Evolutionary conservation across 2,888 invertebrate genomes (phyloP).

Genomic region (Xanthia togata): DNA sequence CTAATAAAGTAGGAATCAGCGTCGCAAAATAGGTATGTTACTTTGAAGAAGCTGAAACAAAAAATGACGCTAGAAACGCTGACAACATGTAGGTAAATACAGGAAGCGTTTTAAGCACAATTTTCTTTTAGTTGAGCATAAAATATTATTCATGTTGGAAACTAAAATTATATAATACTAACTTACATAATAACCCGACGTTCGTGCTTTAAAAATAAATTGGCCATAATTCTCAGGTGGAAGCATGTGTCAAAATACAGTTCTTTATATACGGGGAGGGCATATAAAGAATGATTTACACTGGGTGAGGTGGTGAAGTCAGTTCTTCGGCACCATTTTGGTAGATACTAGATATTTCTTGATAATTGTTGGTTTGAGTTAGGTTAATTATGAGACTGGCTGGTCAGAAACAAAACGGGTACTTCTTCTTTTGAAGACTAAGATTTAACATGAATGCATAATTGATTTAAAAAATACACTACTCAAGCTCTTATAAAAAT

Average conservation of each 20-base stretch:
- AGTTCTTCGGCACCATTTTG: neutral
- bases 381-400: no score
- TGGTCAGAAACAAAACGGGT: neutral
- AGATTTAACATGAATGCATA: neutral
- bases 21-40: neutral
- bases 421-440: neutral
- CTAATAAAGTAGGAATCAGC: neutral
- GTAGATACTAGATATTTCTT: constrained; percentile 1
- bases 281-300: constrained; percentile 33
- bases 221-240: constrained; percentile 49
- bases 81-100: neutral
- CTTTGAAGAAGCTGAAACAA: neutral
- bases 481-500: no score
- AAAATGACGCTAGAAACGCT: neutral
- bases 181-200: constrained; percentile 8
- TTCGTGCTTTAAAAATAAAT: constrained; percentile 41
- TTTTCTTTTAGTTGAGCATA: neutral
- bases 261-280: constrained; percentile 36
- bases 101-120: neutral
- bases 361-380: constrained; percentile 15
- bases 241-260: constrained; percentile 44
- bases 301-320: neutral
- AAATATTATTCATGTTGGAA: neutral
- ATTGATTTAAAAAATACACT: no score
- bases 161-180: constrained; percentile 1